Conservation (phyloP, 2,113 vertebrate genomes). For the Semnornis frantzii region DNA sequence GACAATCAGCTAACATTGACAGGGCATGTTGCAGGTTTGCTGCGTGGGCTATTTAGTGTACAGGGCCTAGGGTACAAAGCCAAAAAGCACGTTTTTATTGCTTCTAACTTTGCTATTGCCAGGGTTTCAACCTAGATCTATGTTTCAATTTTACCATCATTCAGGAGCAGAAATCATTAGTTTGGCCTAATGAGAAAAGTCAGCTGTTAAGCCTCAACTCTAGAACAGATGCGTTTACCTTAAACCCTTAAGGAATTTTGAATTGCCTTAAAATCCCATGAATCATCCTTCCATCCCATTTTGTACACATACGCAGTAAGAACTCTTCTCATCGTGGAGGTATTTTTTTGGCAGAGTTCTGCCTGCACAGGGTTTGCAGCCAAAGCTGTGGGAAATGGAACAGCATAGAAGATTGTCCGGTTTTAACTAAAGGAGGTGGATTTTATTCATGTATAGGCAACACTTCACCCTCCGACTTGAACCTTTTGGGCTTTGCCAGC, state of each 20-base stretch:
- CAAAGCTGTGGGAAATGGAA: neutral
- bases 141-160: neutral
- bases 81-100: neutral
- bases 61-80: neutral
- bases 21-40: neutral
- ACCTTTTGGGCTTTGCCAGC: neutral
- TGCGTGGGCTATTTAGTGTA: neutral
- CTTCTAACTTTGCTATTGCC: neutral
- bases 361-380: neutral
- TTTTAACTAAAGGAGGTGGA: neutral
- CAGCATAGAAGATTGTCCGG: neutral
- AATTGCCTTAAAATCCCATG: neutral
- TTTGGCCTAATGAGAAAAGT: neutral
- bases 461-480: fast-evolving
- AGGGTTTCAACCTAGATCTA: neutral
- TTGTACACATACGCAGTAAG: neutral
- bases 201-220: neutral
- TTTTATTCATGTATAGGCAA: neutral
- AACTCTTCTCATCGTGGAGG: neutral
- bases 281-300: neutral
- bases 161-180: neutral
- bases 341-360: neutral
- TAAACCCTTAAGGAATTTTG: neutral
- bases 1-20: neutral
- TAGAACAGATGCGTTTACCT: neutral